These are phyloP conservation scores for Morus bassanus DNA, from an alignment of 2,797 vertebrate species.

Conservation along the genomic window DNA sequence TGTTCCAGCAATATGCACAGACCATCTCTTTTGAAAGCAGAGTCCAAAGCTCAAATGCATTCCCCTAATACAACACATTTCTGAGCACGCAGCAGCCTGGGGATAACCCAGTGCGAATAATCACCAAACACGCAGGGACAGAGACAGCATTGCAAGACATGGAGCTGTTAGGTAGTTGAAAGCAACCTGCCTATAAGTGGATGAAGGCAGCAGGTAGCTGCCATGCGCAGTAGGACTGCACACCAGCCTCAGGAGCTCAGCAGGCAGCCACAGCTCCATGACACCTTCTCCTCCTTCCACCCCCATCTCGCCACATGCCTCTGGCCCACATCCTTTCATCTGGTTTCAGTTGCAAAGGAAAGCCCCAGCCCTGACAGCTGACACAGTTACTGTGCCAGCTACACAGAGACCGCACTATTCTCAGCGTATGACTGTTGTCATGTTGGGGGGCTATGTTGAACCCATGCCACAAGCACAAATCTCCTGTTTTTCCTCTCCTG, in stretches of 20 bases:
- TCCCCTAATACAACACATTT: background rate
- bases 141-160: rapidly evolving
- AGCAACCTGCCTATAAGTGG: background rate
- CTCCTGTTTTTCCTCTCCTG: background rate
- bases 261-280: background rate
- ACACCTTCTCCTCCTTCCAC: background rate
- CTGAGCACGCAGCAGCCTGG: background rate
- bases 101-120: background rate
- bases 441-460: background rate
- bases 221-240: background rate
- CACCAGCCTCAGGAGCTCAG: background rate
- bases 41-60: background rate
- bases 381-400: background rate
- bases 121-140: background rate
- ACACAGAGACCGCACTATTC: background rate
- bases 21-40: background rate
- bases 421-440: background rate
- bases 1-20: background rate
- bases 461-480: rapidly evolving
- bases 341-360: background rate
- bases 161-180: background rate
- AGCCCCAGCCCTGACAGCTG: background rate
- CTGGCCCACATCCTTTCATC: background rate
- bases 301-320: rapidly evolving
- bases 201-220: background rate